Percentiles rank a stretch among this genome's conserved stretches.
phyloP scores from a whole-genome alignment of 2,797 vertebrate species.

The Poeciliopsis paucimaculata region DNA sequence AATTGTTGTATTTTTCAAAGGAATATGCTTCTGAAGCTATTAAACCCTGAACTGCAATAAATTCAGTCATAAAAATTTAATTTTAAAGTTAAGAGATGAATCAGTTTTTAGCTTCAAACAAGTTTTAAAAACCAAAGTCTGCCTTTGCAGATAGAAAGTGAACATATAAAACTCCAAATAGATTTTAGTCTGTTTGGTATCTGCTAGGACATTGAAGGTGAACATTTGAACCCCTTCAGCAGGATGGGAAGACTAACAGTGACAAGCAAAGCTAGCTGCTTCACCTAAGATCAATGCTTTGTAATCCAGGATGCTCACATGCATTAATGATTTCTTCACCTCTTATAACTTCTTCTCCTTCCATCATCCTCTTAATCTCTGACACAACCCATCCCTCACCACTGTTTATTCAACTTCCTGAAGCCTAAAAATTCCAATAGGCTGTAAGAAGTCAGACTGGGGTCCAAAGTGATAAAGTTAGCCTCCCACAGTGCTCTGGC shows the following conservation, averaged over 20 bases:
- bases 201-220: constrained; percentile 41
- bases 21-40: neutral
- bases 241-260: constrained; percentile 47
- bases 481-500: constrained; percentile 12
- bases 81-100: neutral
- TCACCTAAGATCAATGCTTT: constrained; percentile 59
- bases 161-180: neutral
- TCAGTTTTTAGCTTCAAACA: neutral
- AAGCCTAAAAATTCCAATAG: constrained; percentile 14
- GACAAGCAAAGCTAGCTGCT: constrained; percentile 60
- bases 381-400: constrained; percentile 21
- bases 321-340: constrained; percentile 70
- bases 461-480: constrained; percentile 10
- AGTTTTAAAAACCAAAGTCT: constrained; percentile 7
- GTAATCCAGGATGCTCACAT: constrained; percentile 59
- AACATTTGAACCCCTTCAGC: constrained; percentile 33
- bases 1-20: neutral
- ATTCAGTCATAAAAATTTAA: neutral
- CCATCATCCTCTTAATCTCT: constrained; percentile 21
- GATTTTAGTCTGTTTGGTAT: constrained; percentile 26
- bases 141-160: constrained; percentile 13
- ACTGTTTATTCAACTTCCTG: constrained; percentile 23
- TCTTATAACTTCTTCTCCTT: constrained; percentile 12
- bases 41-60: neutral
- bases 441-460: constrained; percentile 1